Base-by-base conservation (phyloP, 2,797 vertebrate genomes). In the Phoeniculus purpureus region DNA sequence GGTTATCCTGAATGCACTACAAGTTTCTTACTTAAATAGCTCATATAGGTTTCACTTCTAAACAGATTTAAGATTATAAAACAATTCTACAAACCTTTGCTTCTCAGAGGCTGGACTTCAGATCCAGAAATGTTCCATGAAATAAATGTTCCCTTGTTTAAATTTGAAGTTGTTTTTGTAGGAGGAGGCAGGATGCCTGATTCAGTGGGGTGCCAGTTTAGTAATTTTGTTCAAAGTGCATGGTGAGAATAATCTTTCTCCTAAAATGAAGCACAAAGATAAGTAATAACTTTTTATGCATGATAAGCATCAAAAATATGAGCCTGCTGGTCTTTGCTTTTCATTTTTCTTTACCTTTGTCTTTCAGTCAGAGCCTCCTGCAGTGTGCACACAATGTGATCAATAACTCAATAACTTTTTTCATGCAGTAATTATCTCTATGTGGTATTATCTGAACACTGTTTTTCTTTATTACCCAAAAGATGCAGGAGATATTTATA, bases 401-500 rank as follows among this genome's bases (percentile, higher is more conserved):
- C 98, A 98, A 99, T 99, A 98, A 98, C 98, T 98, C 98, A 98
- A 98, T 99, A 98, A 98, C 98, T 98, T 98, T 98, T 98, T 98
- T 98, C 98, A 98, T 98, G 97, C 96, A 94, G 97, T 98, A 98
- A 98, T 98, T 98, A 98, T 98, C 97, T 98, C 97, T 92, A 92
- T 97, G 97, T 97, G 97, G 98, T 98, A 98, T 98, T 97, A 98
- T 98, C 97, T 97, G 97, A 97, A 97, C 96, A 94, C 96, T 97
- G 97, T 96, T 97, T 97, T 96, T 97, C 98, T 97, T 98, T 97
- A 98, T 98, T 98, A 97, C 96, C 90, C 93, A 96, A 96, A 97
- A 97, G 97, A 97, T 97, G 97, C 96, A 96, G 97, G 97, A 96
- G 97, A 97, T 97, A 97, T 95, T 97, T 97, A 95, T 97, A 91